These are phyloP conservation scores for Eutolmus rufibarbis DNA, from an alignment of 2,888 invertebrate species.

Conservation along the genomic window DNA sequence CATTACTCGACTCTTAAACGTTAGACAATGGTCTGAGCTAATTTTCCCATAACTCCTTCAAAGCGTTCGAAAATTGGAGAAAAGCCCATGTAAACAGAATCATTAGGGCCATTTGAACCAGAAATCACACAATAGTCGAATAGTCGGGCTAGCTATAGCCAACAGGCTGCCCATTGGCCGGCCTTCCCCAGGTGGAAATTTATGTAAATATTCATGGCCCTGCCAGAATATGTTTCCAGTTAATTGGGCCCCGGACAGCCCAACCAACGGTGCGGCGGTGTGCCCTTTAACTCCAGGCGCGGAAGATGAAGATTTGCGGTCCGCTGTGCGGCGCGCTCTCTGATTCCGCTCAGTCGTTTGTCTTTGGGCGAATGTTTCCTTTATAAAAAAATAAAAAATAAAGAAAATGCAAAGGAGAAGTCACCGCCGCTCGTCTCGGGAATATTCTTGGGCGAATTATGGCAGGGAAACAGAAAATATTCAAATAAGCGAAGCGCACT, in stretches of 20 bases:
- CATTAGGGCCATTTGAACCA: background rate
- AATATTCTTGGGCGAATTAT: constrained; percentile 19
- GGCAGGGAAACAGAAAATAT: constrained; percentile 27
- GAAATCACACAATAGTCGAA: background rate
- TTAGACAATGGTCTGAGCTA: background rate
- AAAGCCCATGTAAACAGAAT: background rate
- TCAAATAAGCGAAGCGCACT: constrained; percentile 23
- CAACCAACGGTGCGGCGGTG: background rate
- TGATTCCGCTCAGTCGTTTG: background rate
- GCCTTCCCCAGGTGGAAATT: background rate
- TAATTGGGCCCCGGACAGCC: background rate
- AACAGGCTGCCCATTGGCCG: background rate
- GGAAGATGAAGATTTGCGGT: constrained; percentile 22
- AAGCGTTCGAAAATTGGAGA: background rate
- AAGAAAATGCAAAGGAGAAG: background rate
- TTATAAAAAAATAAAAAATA: background rate
- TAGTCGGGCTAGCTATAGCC: background rate
- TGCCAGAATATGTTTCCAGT: constrained; percentile 17
- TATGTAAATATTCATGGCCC: constrained; percentile 23
- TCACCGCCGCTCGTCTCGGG: background rate
- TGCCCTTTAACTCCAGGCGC: background rate
- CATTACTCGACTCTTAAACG: background rate
- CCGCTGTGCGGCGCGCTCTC: background rate
- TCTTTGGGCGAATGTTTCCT: background rate
- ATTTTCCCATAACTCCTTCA: background rate